phyloP scores from a whole-genome alignment of 2,113 vertebrate genomes.

The Tachysurus fulvidraco region DNA sequence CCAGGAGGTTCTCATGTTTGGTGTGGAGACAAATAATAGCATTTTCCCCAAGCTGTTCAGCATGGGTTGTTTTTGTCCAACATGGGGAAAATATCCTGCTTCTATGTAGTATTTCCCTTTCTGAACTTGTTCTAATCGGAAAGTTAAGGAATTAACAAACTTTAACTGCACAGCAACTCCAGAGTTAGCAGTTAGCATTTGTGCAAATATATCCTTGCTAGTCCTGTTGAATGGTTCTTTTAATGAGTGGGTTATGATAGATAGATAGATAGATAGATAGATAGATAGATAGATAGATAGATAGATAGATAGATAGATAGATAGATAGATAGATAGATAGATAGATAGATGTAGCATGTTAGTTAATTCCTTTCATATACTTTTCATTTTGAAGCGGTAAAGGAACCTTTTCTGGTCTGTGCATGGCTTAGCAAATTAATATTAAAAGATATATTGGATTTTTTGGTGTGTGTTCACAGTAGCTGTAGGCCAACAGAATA shows the following conservation, averaged over 20 bases:
- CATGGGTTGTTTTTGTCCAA: background rate
- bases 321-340: background rate
- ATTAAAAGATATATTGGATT: background rate
- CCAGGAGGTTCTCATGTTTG: background rate
- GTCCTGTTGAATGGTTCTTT: background rate
- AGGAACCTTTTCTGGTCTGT: background rate
- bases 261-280: background rate
- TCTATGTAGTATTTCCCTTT: background rate
- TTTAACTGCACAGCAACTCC: background rate
- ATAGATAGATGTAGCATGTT: background rate
- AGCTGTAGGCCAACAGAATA: background rate
- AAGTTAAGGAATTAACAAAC: background rate
- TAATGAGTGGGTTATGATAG: background rate
- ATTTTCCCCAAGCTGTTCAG: background rate
- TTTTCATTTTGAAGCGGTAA: background rate
- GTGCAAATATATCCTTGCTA: background rate
- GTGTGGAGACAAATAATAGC: background rate
- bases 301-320: background rate
- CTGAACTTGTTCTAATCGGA: background rate
- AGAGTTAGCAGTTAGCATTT: background rate
- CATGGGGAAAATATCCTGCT: background rate
- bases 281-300: too few relatives aligned
- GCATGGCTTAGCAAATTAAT: background rate
- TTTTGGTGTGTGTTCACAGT: background rate
- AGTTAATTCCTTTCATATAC: background rate